These are phyloP conservation scores for Connochaetes taurinus DNA, from an alignment of 2,113 vertebrate species.

Conservation along the genomic window DNA sequence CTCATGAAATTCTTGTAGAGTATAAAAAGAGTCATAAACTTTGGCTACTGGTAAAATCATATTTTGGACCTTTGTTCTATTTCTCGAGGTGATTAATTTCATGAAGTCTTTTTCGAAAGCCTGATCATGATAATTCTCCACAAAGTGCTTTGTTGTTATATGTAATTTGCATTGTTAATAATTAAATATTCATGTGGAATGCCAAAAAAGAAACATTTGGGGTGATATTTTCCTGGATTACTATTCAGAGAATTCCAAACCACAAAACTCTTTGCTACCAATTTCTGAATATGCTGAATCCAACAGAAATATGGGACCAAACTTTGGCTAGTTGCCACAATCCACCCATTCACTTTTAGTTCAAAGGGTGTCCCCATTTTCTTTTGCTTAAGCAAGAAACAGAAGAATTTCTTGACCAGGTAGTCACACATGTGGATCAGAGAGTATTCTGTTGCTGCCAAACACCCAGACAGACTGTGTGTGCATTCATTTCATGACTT, in stretches of 20 bases:
- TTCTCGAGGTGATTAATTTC: neutral
- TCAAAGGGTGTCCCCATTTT: neutral
- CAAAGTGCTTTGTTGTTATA: neutral
- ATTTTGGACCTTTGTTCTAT: neutral
- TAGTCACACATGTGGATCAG: neutral
- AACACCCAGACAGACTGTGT: neutral
- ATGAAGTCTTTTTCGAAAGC: slow-evolving; percentile 5
- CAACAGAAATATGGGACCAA: neutral
- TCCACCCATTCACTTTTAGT: neutral
- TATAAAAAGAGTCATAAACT: neutral
- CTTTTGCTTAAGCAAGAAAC: neutral
- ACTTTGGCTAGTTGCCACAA: neutral
- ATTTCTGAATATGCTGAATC: neutral
- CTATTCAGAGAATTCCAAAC: neutral
- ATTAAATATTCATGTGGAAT: neutral
- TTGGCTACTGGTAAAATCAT: neutral
- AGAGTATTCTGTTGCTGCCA: neutral
- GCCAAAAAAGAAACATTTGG: neutral
- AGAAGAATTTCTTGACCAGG: neutral
- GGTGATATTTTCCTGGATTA: neutral
- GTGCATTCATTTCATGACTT: neutral
- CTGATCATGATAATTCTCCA: neutral
- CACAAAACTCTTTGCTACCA: neutral
- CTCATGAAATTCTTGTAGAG: neutral
- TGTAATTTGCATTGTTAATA: neutral